Percentiles rank a stretch among this genome's conserved stretches.
These are phyloP conservation scores for Adelges cooleyi DNA, from an alignment of 1,140 invertebrate genomes.

Conservation along the genomic window DNA sequence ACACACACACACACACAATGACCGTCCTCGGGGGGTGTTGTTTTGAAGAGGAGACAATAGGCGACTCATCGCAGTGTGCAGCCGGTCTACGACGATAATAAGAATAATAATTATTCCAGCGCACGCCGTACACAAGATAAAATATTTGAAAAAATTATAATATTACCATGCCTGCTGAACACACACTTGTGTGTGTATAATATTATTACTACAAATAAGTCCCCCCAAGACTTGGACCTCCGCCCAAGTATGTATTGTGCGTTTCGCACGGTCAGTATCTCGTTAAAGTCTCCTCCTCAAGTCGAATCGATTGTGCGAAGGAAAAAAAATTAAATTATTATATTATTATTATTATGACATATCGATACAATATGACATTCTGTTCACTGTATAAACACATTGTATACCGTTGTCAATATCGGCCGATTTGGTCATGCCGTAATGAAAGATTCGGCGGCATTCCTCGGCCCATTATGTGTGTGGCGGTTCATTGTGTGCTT, in stretches of 20 bases:
- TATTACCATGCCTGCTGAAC: too few relatives aligned
- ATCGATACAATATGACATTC: background rate
- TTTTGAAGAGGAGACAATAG: background rate
- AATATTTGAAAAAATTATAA: too few relatives aligned
- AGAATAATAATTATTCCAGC: background rate
- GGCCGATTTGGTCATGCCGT: constrained; percentile 9
- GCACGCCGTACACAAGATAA: background rate
- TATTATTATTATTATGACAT: background rate
- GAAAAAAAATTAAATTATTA: constrained; percentile 9
- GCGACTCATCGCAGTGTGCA: background rate
- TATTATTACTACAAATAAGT: too few relatives aligned
- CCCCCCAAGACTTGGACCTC: too few relatives aligned
- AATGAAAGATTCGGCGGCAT: background rate
- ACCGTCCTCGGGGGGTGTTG: constrained; percentile 4
- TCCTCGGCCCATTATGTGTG: background rate
- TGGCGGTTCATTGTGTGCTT: too few relatives aligned
- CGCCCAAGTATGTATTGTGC: too few relatives aligned
- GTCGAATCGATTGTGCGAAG: too few relatives aligned
- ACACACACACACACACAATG: background rate
- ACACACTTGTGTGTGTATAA: too few relatives aligned
- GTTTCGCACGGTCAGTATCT: too few relatives aligned
- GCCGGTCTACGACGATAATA: background rate
- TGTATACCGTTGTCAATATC: background rate
- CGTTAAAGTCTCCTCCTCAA: too few relatives aligned
- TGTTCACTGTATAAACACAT: too few relatives aligned